phyloP scores from a whole-genome alignment of 2,888 invertebrate species.

The Aphodius granarius region DNA sequence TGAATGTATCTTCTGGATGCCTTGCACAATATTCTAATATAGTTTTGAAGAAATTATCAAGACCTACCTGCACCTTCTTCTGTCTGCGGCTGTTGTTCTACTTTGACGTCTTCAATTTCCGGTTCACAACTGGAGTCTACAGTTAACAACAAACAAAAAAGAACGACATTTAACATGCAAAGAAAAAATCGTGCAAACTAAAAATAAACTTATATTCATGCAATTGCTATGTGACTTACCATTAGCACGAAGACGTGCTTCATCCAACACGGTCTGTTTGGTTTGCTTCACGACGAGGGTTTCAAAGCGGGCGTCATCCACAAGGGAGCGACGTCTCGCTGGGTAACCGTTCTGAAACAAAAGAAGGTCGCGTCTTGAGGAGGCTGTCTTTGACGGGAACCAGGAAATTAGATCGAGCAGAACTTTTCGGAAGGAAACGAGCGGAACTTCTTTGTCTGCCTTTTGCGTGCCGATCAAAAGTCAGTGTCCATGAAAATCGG shows the following conservation, averaged over 20 bases:
- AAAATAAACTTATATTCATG: slow-evolving; percentile 20
- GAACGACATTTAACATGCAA: slow-evolving; percentile 36
- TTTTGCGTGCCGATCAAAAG: slow-evolving; percentile 29
- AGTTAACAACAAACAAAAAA: slow-evolving; percentile 27
- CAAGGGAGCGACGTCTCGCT: slow-evolving; percentile 91
- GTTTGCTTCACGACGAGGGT: slow-evolving; percentile 94
- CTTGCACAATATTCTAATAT: not conserved
- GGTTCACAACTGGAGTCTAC: slow-evolving; percentile 53
- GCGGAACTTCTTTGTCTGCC: not conserved
- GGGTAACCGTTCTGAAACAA: slow-evolving; percentile 92
- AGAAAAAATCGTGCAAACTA: slow-evolving; percentile 17
- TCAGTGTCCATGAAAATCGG: slow-evolving; percentile 37
- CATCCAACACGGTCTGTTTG: slow-evolving; percentile 89
- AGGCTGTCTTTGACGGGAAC: not conserved
- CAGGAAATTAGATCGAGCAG: not conserved
- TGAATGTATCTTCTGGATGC: not conserved
- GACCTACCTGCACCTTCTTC: slow-evolving; percentile 62
- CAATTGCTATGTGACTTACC: slow-evolving; percentile 62
- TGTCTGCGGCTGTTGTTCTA: slow-evolving; percentile 56
- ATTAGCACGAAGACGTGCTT: slow-evolving; percentile 85
- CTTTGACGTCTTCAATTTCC: slow-evolving; percentile 50
- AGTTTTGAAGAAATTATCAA: not conserved
- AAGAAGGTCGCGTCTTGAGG: slow-evolving; percentile 29
- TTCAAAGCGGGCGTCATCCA: slow-evolving; percentile 97
- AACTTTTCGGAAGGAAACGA: slow-evolving; percentile 13